A percentile compares a stretch with the other conserved stretches of the same genome.
These are phyloP conservation scores for Sphaeramia orbicularis DNA, from an alignment of 2,797 vertebrate genomes.

Conservation along the genomic window DNA sequence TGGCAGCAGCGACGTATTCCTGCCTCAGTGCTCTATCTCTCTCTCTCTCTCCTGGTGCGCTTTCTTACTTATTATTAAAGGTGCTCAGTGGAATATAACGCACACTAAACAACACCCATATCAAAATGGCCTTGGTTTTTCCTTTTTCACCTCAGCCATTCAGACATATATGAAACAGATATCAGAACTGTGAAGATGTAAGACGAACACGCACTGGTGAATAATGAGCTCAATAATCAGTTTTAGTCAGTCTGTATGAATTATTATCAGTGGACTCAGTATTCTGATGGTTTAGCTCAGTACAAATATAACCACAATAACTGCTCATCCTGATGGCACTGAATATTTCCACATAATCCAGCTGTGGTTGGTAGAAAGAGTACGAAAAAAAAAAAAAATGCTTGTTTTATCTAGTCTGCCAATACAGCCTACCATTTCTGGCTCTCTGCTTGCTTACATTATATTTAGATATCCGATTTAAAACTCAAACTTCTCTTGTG, in stretches of 20 bases:
- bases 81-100: slow-evolving; percentile 57
- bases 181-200: slow-evolving; percentile 48
- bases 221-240: slow-evolving; percentile 13
- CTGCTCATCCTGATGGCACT: slow-evolving; percentile 15
- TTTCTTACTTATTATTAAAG: slow-evolving; percentile 44
- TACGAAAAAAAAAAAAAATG: slow-evolving; percentile 18
- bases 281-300: slow-evolving; percentile 20
- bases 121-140: slow-evolving; percentile 58
- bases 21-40: slow-evolving; percentile 42
- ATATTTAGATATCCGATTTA: slow-evolving; percentile 63
- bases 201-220: slow-evolving; percentile 57
- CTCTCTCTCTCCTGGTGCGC: slow-evolving; percentile 20
- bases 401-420: slow-evolving; percentile 54
- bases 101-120: slow-evolving; percentile 25
- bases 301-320: slow-evolving; percentile 31
- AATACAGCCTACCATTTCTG: slow-evolving; percentile 45
- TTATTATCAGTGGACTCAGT: slow-evolving; percentile 12
- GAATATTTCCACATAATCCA: slow-evolving; percentile 12
- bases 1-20: slow-evolving; percentile 52
- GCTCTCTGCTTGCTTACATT: slow-evolving; percentile 62
- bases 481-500: slow-evolving; percentile 57
- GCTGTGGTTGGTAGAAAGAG: slow-evolving; percentile 2
- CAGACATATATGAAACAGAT: slow-evolving; percentile 33
- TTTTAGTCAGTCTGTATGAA: slow-evolving; percentile 30
- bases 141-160: slow-evolving; percentile 36